phyloP scores from a whole-genome alignment of 2,888 invertebrate genomes.

The Eurytoma adleriae region DNA sequence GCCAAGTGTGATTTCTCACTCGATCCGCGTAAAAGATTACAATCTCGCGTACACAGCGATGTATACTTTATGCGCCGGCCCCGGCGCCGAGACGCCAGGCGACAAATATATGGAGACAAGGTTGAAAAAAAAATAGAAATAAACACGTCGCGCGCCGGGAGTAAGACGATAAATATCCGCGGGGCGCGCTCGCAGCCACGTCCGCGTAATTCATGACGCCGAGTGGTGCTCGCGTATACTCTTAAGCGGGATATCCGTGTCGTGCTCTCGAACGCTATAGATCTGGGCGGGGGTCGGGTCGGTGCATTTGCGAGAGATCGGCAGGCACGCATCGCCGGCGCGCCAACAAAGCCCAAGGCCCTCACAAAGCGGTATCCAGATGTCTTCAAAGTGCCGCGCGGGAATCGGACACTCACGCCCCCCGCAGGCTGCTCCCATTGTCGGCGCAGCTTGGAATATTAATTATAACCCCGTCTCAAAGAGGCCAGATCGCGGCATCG shows the following conservation, averaged over 20 bases:
- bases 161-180: slow-evolving; percentile 30
- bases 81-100: too few relatives aligned
- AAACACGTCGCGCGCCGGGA: not conserved
- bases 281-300: slow-evolving; percentile 22
- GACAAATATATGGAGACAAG: not conserved
- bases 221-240: not conserved
- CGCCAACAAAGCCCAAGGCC: slow-evolving; percentile 24
- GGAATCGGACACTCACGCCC: not conserved
- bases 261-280: slow-evolving; percentile 15
- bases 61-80: too few relatives aligned
- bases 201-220: slow-evolving; percentile 22
- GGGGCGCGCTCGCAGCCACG: not conserved
- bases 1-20: too few relatives aligned
- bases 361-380: slow-evolving; percentile 44
- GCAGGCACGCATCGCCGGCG: slow-evolving; percentile 18
- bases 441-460: slow-evolving; percentile 27
- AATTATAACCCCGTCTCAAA: slow-evolving; percentile 41
- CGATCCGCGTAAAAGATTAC: too few relatives aligned
- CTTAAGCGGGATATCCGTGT: slow-evolving; percentile 29
- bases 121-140: not conserved
- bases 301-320: slow-evolving; percentile 32
- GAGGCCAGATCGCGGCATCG: not conserved
- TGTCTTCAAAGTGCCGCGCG: slow-evolving; percentile 37
- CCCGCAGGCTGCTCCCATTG: slow-evolving; percentile 4
- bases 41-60: too few relatives aligned